phyloP scores from a whole-genome alignment of 2,888 invertebrate genomes.

The Schizaphis graminum region DNA sequence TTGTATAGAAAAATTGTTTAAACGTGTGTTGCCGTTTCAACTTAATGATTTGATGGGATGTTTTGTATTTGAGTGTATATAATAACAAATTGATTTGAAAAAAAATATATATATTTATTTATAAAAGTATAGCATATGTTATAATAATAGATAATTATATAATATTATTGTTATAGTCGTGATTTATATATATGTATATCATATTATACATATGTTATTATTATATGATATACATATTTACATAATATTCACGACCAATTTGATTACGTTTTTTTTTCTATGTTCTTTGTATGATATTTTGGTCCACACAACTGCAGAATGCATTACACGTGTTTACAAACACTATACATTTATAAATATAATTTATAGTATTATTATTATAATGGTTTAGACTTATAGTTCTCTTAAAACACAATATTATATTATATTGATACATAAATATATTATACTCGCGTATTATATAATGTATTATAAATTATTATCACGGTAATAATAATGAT shows the following conservation, averaged over 20 bases:
- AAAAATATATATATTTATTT: conserved; percentile 25
- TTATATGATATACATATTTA: neutral
- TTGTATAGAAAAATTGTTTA: no score
- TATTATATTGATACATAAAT: neutral
- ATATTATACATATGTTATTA: neutral
- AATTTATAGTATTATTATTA: neutral
- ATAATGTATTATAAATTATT: conserved; percentile 5
- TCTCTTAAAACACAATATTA: conserved; percentile 53
- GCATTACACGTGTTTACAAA: conserved; percentile 19
- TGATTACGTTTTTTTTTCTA: conserved; percentile 32
- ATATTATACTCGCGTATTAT: neutral
- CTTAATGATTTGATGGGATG: no score
- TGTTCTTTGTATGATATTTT: neutral
- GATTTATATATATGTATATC: neutral
- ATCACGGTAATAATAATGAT: conserved; percentile 1
- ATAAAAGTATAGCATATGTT: conserved; percentile 24
- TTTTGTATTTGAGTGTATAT: no score
- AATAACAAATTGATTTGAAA: neutral
- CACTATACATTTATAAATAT: conserved; percentile 9
- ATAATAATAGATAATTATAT: conserved; percentile 18
- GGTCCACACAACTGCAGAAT: conserved; percentile 12
- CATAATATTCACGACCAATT: conserved; percentile 17
- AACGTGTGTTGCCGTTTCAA: no score
- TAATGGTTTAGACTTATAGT: conserved; percentile 62
- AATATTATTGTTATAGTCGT: conserved; percentile 30